Evolutionary conservation across 2,888 invertebrate species (phyloP), one percentile per base, ranked within the genome.

Genomic region (Macaria liturata): DNA sequence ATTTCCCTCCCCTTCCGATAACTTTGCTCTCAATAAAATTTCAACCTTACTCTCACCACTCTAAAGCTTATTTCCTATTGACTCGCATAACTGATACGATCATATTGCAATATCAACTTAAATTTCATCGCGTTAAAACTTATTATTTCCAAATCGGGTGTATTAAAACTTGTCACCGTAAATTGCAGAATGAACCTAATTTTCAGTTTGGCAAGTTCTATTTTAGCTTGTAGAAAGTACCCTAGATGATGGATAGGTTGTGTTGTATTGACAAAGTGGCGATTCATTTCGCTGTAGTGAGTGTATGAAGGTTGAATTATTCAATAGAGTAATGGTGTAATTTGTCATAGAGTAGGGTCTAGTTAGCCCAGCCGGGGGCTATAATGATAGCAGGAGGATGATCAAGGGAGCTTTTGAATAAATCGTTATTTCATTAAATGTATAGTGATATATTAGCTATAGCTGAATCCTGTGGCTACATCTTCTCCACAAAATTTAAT

Each of bases 201-300:
- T 20, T 9, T 30, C 7, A 48, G 3, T 9, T 43, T 3, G 8
- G 51, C 59, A 66, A 46, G 53, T 42, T 46, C 44, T 48, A 4
- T 42, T 61, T 62, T 60, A 39, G 58, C 40, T 47, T 63, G 54
- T 0, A 40, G 4, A 6, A 3, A 3, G 39, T 46, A 48, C 67
- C 60, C 57, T 44, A 37, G 40, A 60, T 68, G 65, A 67, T 65
- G 54, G 68, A 65, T 66, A 30, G 55, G 9, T 49, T 37, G 54
- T 61, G 9, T 49, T 37, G 54, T 61, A 61, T 62, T 57, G 65
- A 64, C 59, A 58, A 62, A 59, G 60, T 59, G 59, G 45, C 56
- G 53, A 64, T 64, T 66, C 66, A 68, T 65, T 66, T 62, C 45
- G 57, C 40, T 20, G 53, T 49, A 59, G 61, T 54, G 59, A 60